Percentiles rank a stretch among this genome's conserved stretches.
Conservation (phyloP, 1,140 invertebrate species). For the Sesamia nonagrioides region DNA sequence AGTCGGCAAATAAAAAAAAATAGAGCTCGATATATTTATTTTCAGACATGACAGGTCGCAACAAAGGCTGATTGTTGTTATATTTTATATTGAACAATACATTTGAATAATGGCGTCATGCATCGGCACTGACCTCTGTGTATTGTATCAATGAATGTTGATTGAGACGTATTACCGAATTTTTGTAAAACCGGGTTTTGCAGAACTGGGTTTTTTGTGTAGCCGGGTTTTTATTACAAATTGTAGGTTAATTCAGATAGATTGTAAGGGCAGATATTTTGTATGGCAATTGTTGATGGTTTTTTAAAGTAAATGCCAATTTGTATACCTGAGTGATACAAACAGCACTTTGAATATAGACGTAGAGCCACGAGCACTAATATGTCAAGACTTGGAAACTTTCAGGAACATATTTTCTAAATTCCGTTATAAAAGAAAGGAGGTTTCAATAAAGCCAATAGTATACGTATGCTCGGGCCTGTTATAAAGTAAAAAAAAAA, state of each 20-base stretch:
- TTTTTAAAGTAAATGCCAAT: not conserved
- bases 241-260: not conserved
- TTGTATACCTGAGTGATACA: not conserved
- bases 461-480: no score
- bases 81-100: not conserved
- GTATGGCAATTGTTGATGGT: no score
- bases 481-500: no score
- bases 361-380: no score
- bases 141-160: constrained; percentile 17
- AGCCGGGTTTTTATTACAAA: not conserved
- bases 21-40: not conserved
- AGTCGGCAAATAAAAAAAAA: not conserved
- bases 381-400: no score
- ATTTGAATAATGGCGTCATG: constrained; percentile 25
- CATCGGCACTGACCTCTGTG: not conserved
- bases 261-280: not conserved
- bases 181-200: not conserved
- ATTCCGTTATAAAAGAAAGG: no score
- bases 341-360: no score
- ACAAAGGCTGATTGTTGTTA: constrained; percentile 17
- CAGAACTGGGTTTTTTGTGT: not conserved
- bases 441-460: no score
- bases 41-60: not conserved
- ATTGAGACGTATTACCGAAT: constrained; percentile 24
- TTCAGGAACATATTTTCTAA: no score